These are phyloP conservation scores for Mola mola DNA, from an alignment of 2,113 vertebrate genomes.

Conservation along the genomic window DNA sequence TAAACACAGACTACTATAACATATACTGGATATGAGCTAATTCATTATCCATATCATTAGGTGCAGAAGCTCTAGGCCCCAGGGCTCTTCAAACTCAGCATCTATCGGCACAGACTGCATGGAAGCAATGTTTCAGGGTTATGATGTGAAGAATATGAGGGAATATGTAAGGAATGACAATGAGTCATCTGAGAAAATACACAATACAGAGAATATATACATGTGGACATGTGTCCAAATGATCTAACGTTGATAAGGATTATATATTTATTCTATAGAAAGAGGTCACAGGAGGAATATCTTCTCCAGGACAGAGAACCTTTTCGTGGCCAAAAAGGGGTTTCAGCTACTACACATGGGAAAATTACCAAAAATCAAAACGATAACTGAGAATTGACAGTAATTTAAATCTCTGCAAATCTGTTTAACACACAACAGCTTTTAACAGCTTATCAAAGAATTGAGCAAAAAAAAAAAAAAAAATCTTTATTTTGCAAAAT, in stretches of 20 bases:
- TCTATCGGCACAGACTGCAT: neutral
- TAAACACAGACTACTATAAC: conserved; percentile 7
- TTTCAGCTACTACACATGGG: neutral
- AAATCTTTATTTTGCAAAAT: too few relatives aligned
- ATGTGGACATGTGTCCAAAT: conserved; percentile 22
- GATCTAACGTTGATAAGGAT: conserved; percentile 51
- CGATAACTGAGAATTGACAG: too few relatives aligned
- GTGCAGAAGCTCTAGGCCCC: conserved; percentile 6
- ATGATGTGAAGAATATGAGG: conserved; percentile 6
- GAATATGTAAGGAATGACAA: conserved; percentile 24
- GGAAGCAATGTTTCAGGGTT: neutral
- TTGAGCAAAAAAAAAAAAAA: too few relatives aligned
- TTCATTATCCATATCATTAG: conserved; percentile 26
- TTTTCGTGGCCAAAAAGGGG: too few relatives aligned
- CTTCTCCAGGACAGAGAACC: neutral
- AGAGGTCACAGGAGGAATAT: conserved; percentile 32
- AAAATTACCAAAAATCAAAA: too few relatives aligned
- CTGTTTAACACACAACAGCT: too few relatives aligned
- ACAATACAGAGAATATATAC: conserved; percentile 40
- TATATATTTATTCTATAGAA: conserved; percentile 47
- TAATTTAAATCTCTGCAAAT: too few relatives aligned
- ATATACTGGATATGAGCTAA: conserved; percentile 6
- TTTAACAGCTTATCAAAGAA: too few relatives aligned
- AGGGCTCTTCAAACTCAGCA: neutral
- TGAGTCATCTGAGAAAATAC: conserved; percentile 36